Conservation (phyloP, 2,888 invertebrate genomes). For the Leptopilina syphax region DNA sequence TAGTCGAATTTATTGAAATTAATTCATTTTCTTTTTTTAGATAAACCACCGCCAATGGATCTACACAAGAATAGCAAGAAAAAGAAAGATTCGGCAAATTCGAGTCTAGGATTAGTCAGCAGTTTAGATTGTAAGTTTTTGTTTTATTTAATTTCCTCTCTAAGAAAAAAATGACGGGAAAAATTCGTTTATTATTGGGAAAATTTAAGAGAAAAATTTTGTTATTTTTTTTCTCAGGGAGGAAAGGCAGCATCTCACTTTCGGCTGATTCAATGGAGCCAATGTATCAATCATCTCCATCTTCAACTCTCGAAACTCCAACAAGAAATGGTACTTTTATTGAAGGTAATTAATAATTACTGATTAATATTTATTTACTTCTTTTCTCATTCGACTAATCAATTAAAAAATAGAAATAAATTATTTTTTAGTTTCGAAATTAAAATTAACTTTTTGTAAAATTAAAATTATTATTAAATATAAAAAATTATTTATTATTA, state of each 20-base stretch:
- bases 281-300: constrained; percentile 62
- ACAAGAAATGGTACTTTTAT: constrained; percentile 51
- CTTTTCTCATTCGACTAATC: too few species aligned
- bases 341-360: background rate
- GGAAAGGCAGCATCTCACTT: constrained; percentile 63
- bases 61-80: constrained; percentile 63
- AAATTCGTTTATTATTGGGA: background rate
- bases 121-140: constrained; percentile 67
- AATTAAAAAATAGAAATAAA: too few species aligned
- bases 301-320: constrained; percentile 57
- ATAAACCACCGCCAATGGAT: constrained; percentile 71
- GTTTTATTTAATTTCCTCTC: constrained; percentile 27
- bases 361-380: too few species aligned
- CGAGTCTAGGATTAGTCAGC: constrained; percentile 66
- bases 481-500: too few species aligned
- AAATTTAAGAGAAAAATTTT: background rate
- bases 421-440: too few species aligned
- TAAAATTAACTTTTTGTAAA: too few species aligned
- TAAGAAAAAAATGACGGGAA: background rate
- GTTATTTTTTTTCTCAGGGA: constrained; percentile 61
- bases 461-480: too few species aligned
- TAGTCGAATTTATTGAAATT: too few species aligned
- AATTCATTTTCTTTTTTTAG: constrained; percentile 53
- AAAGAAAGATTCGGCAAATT: constrained; percentile 61
- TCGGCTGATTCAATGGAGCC: constrained; percentile 66